Evolutionary conservation across 2,888 invertebrate species (phyloP).

Genomic region (Dryocosmus kuriphilus): DNA sequence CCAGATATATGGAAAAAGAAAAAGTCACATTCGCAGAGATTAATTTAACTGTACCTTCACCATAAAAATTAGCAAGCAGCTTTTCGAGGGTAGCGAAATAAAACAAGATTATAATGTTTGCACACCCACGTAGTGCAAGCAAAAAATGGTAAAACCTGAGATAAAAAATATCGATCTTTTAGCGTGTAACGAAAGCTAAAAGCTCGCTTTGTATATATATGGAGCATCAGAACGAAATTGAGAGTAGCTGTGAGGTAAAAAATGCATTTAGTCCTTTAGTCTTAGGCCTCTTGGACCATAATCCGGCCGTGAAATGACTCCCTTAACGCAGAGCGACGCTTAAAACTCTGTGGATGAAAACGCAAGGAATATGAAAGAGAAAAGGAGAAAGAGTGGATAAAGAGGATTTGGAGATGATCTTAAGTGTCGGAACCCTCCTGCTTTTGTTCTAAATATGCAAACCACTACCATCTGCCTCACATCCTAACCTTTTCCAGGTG

Average conservation of each 20-base stretch:
- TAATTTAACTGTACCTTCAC: neutral
- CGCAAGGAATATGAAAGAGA: neutral
- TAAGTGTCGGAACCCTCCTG: neutral
- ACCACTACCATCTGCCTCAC: neutral
- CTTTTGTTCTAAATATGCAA: slow-evolving; percentile 12
- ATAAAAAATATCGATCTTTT: neutral
- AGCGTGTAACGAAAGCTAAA: neutral
- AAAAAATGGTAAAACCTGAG: neutral
- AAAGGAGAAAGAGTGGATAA: neutral
- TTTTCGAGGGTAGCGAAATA: neutral
- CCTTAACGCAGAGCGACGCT: slow-evolving; percentile 1
- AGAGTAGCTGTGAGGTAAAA: neutral
- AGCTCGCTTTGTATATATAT: slow-evolving; percentile 16
- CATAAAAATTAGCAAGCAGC: neutral
- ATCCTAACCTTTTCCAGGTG: neutral
- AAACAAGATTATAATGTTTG: neutral
- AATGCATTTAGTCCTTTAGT: slow-evolving; percentile 27
- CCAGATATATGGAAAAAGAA: neutral
- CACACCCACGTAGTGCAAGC: neutral
- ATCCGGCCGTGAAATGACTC: slow-evolving; percentile 10
- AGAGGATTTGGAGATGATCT: slow-evolving; percentile 17
- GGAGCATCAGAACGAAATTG: slow-evolving; percentile 2
- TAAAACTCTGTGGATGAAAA: slow-evolving; percentile 2
- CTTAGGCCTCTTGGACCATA: slow-evolving; percentile 6
- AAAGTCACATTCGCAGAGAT: neutral